These are phyloP conservation scores for Actinopyga echinites DNA, from an alignment of 53 echinoderm and acorn worm species.

Conservation along the genomic window DNA sequence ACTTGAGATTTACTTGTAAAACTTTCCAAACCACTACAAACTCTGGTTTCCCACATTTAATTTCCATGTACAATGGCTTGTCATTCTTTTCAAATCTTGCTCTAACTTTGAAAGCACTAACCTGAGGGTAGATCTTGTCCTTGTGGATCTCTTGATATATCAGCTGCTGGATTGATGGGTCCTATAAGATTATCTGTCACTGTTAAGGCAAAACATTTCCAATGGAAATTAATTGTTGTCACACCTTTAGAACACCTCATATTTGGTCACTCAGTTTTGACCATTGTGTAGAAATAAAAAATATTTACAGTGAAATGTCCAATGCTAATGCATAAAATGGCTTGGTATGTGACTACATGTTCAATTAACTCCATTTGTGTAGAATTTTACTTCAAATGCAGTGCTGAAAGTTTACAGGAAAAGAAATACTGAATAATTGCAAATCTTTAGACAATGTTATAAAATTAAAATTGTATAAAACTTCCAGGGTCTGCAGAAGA, in stretches of 20 bases:
- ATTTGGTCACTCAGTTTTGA: neutral
- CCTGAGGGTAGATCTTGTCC: slow-evolving; percentile 77
- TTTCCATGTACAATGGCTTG: neutral
- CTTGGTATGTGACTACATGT: no score
- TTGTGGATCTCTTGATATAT: slow-evolving; percentile 65
- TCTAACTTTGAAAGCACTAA: slow-evolving; percentile 8
- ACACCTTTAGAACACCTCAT: neutral
- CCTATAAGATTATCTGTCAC: slow-evolving; percentile 76
- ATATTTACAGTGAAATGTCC: no score
- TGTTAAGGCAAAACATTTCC: neutral
- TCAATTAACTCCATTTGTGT: no score
- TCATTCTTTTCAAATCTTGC: neutral
- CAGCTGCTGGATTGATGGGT: slow-evolving; percentile 70
- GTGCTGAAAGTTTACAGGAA: no score
- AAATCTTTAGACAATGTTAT: no score
- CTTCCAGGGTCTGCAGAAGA: no score
- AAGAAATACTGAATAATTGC: no score
- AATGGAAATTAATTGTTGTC: no score
- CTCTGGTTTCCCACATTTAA: neutral
- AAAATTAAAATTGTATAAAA: no score
- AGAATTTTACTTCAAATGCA: neutral
- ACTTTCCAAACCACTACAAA: neutral
- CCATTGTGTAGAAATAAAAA: no score
- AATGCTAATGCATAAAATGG: no score
- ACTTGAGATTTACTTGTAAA: neutral